Conservation (phyloP, 2,888 invertebrate species). For the Melangyna quadrimaculata region DNA sequence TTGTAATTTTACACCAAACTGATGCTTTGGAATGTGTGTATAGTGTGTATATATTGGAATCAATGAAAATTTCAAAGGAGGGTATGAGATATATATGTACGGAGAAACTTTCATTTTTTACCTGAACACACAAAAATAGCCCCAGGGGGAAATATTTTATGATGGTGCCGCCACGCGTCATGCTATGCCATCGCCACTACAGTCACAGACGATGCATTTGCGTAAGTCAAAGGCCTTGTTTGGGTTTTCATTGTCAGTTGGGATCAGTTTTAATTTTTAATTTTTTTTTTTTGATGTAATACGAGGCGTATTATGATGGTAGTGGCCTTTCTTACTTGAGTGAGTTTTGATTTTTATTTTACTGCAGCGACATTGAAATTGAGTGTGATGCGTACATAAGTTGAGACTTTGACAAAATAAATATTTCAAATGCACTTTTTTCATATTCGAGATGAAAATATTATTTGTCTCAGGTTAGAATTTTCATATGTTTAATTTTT, state of each 20-base stretch:
- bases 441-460: neutral
- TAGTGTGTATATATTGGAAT: neutral
- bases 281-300: neutral
- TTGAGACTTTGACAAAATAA: neutral
- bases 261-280: neutral
- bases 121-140: neutral
- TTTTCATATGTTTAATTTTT: no score
- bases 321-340: constrained; percentile 21
- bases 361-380: constrained; percentile 27
- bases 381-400: neutral
- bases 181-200: neutral
- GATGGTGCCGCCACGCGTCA: neutral
- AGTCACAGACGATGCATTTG: constrained; percentile 31
- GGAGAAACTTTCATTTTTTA: constrained; percentile 54
- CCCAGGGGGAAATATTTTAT: neutral
- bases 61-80: constrained; percentile 6
- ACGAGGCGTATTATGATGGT: constrained; percentile 18
- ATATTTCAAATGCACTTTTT: neutral
- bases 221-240: constrained; percentile 17
- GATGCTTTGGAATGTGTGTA: neutral
- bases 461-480: neutral
- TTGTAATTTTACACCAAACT: constrained; percentile 36
- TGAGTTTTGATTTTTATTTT: neutral
- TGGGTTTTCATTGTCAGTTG: constrained; percentile 20
- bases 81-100: no score